Base-by-base conservation (phyloP, 1,140 invertebrate genomes). In the Zaprionus capensis region DNA sequence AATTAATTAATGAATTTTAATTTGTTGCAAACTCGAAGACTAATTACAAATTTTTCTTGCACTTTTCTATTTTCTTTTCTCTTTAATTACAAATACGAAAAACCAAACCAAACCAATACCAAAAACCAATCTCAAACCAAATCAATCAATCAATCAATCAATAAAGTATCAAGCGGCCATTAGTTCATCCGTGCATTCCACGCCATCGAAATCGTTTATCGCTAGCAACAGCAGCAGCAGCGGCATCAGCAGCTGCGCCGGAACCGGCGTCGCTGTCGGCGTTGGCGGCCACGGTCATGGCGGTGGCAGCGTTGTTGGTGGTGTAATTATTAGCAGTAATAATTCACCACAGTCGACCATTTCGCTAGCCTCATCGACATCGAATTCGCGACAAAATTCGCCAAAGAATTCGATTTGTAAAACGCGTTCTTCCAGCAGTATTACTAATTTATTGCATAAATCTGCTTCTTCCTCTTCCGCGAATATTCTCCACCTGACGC, bases 161-260 rank as follows among this genome's bases (percentile, higher is more conserved):
- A 66, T 76, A 77, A 80, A 92, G 92, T 93, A 93, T 92, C 92
- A 93, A 78, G 92, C 92, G 88, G 92, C 92, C 91, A 91, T 93
- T 76, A 93, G 90, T 81, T 94, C 91, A 91, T 92, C 94, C 72
- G 94, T 93, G 73, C 94, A 94, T 91, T 94, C 94, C 87, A 95
- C 94, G 63, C 94, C 94, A 53, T 94, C 94, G 80, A 94, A 94
- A 92, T 94, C 94, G 57, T 94, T 94, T 93, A 92, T 93, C 67
- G 90, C 81, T 73, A 88, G 77, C 73, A 85, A 83, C 76, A 63
- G 80, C 65, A 77, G 71, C 71, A 65, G 76, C 80, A 51, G 77
- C 78, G 65, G 59, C 63, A 80, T 57, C 61, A 73, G 75, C 75
- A 41, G 79, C 41, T 17, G 36, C 46, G 57, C 34, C 41, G 66